Percentiles rank a stretch among this genome's conserved stretches.
These are phyloP conservation scores for Drosophila meridiana DNA, from an alignment of 2,888 invertebrate species.

Conservation along the genomic window DNA sequence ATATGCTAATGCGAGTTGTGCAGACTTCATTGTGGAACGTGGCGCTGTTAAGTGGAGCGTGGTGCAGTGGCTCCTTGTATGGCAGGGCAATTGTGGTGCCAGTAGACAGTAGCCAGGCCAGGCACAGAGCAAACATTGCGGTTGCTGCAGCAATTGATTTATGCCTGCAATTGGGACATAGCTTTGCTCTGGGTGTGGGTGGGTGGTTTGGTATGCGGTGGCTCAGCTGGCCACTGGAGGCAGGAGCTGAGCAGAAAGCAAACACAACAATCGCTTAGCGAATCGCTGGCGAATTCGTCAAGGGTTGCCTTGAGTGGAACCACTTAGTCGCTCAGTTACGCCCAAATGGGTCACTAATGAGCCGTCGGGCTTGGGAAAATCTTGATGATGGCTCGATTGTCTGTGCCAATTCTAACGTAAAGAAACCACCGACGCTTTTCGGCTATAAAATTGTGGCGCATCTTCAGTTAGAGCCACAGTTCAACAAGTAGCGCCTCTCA, in stretches of 20 bases:
- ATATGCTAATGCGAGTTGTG: constrained; percentile 61
- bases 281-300: constrained; percentile 16
- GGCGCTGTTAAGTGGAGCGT: constrained; percentile 39
- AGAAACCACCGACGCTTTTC: constrained; percentile 44
- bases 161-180: constrained; percentile 20
- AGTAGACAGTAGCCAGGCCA: constrained; percentile 2
- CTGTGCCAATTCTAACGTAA: constrained; percentile 79
- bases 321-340: constrained; percentile 75
- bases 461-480: constrained; percentile 63
- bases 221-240: not conserved
- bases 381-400: constrained; percentile 80
- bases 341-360: constrained; percentile 79
- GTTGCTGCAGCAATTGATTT: constrained; percentile 30
- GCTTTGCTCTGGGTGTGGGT: constrained; percentile 19
- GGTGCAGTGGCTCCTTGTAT: constrained; percentile 28
- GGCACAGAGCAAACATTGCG: not conserved
- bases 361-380: constrained; percentile 67
- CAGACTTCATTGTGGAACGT: constrained; percentile 48
- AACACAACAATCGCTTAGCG: constrained; percentile 22
- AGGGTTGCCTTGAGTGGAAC: constrained; percentile 53
- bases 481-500: constrained; percentile 18
- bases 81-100: constrained; percentile 29
- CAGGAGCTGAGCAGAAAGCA: constrained; percentile 19
- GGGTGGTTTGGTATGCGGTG: constrained; percentile 1
- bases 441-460: constrained; percentile 69